Base-by-base conservation (phyloP, 2,797 vertebrate species). In the Enteromius trimaculatus region DNA sequence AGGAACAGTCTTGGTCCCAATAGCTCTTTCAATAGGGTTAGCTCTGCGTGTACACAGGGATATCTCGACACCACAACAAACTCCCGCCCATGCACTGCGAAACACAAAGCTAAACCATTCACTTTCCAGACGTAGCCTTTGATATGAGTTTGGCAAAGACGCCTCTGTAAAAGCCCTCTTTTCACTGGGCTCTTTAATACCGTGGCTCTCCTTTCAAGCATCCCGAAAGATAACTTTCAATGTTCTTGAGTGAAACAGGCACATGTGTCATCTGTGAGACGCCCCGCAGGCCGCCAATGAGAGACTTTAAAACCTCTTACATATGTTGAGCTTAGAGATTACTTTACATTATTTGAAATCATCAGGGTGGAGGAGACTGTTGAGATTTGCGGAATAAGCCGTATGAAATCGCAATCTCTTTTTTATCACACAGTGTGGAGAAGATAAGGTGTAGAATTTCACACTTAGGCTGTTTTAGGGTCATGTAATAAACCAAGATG, bases 141-240 rank as follows among this genome's bases (percentile, higher is more conserved):
- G 92, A 94, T 92, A 92, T 91, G 84, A 81, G 86, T 64, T 88
- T 81, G 87, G 94, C 94, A 94, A 95, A 94, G 87, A 88, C 88
- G 79, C 37, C 79, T 86, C 90, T 93, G 88, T 88, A 88, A 92
- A 92, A 92, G 88, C 81, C 11, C 83, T 75, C 68, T 77, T 92
- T 92, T 93, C 90, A 90, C 85, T 89, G 83, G 76, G 71, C 87
- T 89, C 89, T 91, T 85, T 83, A 91, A 90, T 88, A 88, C 90
- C 77, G 83, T 64, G 44, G 85, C 84, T 88, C 87, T 88, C 89
- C 90, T 93, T 92, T 92, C 89, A 93, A 91, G 89, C 89, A 49
- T 84, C 86, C 53, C 84, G 72, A 92, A 91, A 92, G 90, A 93
- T 92, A 92, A 91, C 90, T 93, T 92, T 91, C 85, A 87, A 87